Evolutionary conservation across 2,888 invertebrate species (phyloP), one percentile per base, ranked within the genome.

Genomic region (Calameuta idolon): DNA sequence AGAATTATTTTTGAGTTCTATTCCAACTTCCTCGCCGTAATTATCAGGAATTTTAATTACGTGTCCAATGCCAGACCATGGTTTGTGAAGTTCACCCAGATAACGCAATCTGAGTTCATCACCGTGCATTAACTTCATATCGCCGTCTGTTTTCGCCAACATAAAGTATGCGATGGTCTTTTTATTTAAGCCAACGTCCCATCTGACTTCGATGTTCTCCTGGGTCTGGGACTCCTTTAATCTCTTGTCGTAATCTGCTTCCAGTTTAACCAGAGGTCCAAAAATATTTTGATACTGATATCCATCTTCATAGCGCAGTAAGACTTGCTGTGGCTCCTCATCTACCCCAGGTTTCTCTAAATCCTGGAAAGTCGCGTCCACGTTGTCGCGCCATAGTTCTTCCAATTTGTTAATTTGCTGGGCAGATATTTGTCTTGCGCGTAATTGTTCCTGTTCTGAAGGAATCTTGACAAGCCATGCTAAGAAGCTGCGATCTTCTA

Each of bases 211-310:
- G 80, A 99, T 98, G 85, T 98, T 98, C 87, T 99, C 98, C 91
- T 99, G 99, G 0, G 98, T 99, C 91, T 99, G 99, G 0, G 98
- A 98, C 92, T 99, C 99, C 91, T 99, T 99, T 77, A 99, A 93
- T 81, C 98, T 96, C 90, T 98, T 98, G 92, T 99, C 99, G 90
- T 99, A 99, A 88, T 99, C 99, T 0, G 99, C 99, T 92, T 99
- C 99, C 69, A 99, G 93, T 89, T 98, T 97, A 0, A 99, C 98
- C 55, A 99, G 92, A 0, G 99, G 99, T 0, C 98, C 98, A 92
- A 99, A 99, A 80, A 99, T 98, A 91, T 98, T 98, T 91, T 98
- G 98, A 90, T 99, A 99, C 91, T 99, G 99, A 92, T 98, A 99
- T 12, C 99, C 99, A 93, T 99, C 99, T 92, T 99, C 99, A 90